Base-by-base conservation (phyloP, 2,113 vertebrate genomes). In the Mobula hypostoma region DNA sequence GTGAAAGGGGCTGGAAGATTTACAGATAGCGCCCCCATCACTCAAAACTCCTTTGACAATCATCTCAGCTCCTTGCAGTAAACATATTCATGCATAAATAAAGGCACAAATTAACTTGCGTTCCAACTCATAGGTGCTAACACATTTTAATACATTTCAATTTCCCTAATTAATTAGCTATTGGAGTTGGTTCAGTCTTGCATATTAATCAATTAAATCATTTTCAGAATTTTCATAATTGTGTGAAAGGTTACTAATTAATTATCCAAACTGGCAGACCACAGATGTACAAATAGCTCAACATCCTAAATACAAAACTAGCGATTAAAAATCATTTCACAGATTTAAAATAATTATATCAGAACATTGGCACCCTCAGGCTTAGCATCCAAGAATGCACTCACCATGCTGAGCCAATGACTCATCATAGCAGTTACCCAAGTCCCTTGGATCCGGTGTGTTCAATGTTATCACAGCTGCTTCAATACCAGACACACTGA, bases 91-190 rank as follows among this genome's bases (percentile, higher is more conserved):
- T 36, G n/a, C 88, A 70, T 9, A 93, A 93, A 76, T 93, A 17
- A 76, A 93, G 70, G 74, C 70, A n/a, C 91, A 93, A 93, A 93
- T 93, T 93, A 93, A 93, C 91, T 93, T 15, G 40, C 91, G 24
- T 93, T 93, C 91, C 91, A 76, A 93, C 68, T 74, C 68, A 56
- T 40, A 76, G 70, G 70, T 74, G 91, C 68, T 74, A 74, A 93
- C 91, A 74, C 68, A 74, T 27, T 93, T 74, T 93, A 76, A 93
- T 93, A 93, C 40, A 93, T 93, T 93, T 93, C 91, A 93, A 93
- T 93, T 93, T 93, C 68, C 91, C 91, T 93, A 93, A 93, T 93
- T 93, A 93, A 93, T 93, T 93, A 93, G 91, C 91, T 40, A 93
- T 76, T 72, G 91, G 68, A 93, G 70, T 74, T 14, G 24, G 70